Evolutionary conservation across 2,113 vertebrate species (phyloP).

Genomic region (Colaptes auratus): DNA sequence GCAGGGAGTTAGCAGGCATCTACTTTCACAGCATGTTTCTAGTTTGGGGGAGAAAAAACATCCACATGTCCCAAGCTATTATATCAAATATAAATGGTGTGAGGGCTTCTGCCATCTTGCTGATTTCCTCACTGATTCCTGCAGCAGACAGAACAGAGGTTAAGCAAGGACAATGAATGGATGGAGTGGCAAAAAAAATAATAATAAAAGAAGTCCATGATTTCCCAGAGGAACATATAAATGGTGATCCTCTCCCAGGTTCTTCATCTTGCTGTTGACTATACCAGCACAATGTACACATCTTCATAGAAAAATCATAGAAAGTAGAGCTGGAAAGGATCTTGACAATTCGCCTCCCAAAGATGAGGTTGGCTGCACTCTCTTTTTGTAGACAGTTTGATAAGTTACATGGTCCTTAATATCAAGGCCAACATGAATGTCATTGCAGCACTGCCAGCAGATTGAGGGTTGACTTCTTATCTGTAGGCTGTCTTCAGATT

Average conservation of each 20-base stretch:
- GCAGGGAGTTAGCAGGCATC: slow-evolving; percentile 2
- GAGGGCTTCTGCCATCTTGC: slow-evolving; percentile 1
- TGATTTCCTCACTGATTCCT: background rate
- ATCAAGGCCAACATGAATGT: background rate
- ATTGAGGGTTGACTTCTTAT: background rate
- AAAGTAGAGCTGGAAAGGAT: background rate
- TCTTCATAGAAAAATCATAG: background rate
- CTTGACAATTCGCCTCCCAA: background rate
- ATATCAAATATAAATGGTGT: background rate
- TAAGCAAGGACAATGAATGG: background rate
- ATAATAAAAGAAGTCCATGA: background rate
- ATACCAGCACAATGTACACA: background rate
- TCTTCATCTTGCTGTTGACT: background rate
- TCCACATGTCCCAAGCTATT: background rate
- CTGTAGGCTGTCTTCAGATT: background rate
- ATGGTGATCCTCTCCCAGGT: background rate
- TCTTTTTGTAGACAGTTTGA: background rate
- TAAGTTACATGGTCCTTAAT: background rate
- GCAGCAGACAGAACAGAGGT: background rate
- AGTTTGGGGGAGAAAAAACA: background rate
- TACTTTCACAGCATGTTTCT: slow-evolving; percentile 11
- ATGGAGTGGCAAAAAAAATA: background rate
- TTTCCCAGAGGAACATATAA: slow-evolving; percentile 14
- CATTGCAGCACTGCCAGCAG: background rate
- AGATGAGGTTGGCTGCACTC: background rate